Base-by-base conservation (phyloP, 2,797 vertebrate genomes). In the Xiphorhynchus erythropygius region DNA sequence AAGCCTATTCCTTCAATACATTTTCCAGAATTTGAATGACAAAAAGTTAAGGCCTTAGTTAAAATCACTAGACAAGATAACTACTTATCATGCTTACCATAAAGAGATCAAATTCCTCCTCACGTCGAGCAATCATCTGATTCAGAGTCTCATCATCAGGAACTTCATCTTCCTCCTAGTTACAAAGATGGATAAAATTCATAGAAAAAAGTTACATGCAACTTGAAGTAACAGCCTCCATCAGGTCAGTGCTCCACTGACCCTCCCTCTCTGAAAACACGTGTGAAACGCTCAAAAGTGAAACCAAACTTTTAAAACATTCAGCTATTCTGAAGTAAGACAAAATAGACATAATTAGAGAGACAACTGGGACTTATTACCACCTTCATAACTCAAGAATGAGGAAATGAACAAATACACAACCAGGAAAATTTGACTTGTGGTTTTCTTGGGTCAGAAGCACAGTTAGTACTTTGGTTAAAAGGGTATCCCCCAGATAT, bases 61-160 rank as follows among this genome's bases (percentile, higher is more conserved):
- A 49, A 77, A 83, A 77, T 52, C 19, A 49, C 5, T 16, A 46
- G n/a, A 73, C 33, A 60, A 75, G 15, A 53, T 28, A 24, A 15
- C 32, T 63, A 91, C 46, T 60, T 56, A 91, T 74, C 46, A 69
- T 71, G 32, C 98, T 98, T 97, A 99, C 99, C 99, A 99, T 99
- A 70, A 99, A 99, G 87, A 99, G 98, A 94, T 99, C 99, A 97
- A 99, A 99, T 73, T 99, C 99, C 18, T 99, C 99, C 94, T 99
- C 99, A 62, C 97, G 98, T 41, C 99, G 98, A 35, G 99, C 99
- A 80, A 99, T 99, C 99, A 99, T 99, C 97, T 99, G 99, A 98
- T 99, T 99, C 64, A 99, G 98, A 16, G 99, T 99, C 97, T 99
- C 99, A 87, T 99, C 99, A 69, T 99, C 99, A 2, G 99, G 99